phyloP scores from a whole-genome alignment of 2,888 invertebrate species.

The Apotomis capreana region DNA sequence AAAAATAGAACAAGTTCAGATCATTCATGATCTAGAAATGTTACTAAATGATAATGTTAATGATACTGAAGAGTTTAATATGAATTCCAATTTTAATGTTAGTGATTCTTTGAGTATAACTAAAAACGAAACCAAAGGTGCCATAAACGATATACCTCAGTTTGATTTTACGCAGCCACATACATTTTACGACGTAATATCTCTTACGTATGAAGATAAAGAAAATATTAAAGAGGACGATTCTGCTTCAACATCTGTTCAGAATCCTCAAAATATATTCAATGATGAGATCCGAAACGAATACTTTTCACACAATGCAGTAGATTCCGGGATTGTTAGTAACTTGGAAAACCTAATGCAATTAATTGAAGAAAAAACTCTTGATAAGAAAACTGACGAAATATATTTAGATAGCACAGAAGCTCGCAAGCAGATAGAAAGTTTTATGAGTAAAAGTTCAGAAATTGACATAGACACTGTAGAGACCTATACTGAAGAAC shows the following conservation, averaged over 20 bases:
- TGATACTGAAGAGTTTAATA: neutral
- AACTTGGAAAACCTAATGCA: neutral
- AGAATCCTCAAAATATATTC: neutral
- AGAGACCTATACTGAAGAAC: neutral
- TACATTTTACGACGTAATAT: neutral
- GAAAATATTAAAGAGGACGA: neutral
- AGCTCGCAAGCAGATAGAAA: neutral
- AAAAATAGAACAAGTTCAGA: neutral
- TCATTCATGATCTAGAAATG: neutral
- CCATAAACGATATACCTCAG: neutral
- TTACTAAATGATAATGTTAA: slow-evolving; percentile 14
- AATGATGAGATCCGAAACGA: slow-evolving; percentile 1
- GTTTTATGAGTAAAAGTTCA: neutral
- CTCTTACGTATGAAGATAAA: neutral
- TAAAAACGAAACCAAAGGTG: neutral
- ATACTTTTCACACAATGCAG: neutral
- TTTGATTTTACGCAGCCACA: slow-evolving; percentile 1
- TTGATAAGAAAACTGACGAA: neutral
- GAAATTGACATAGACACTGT: neutral
- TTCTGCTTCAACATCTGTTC: neutral
- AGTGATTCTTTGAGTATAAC: no score
- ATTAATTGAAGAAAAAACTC: neutral
- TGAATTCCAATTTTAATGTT: neutral
- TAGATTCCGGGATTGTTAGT: neutral
- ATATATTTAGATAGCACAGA: neutral